Percentiles rank a stretch among this genome's conserved stretches.
Conservation (phyloP, 1,140 invertebrate species). For the Aricia agestis region DNA sequence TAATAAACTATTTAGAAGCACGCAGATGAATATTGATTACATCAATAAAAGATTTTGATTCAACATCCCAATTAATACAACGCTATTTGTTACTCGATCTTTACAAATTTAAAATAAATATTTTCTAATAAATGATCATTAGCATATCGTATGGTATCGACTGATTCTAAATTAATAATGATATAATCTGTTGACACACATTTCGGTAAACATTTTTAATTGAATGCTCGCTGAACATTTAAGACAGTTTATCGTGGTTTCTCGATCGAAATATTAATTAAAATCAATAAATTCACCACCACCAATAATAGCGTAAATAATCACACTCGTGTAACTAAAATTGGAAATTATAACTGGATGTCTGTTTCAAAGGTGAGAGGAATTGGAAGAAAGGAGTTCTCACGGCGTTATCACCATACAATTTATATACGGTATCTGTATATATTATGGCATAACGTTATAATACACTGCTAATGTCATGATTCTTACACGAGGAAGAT, state of each 20-base stretch:
- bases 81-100: neutral
- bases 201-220: neutral
- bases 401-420: neutral
- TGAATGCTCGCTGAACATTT: neutral
- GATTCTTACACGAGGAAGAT: neutral
- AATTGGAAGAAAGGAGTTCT: neutral
- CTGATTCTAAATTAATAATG: neutral
- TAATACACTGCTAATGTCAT: neutral
- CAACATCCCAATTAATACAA: neutral
- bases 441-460: neutral
- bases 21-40: neutral
- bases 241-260: neutral
- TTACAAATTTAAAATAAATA: neutral
- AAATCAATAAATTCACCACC: neutral
- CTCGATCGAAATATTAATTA: neutral
- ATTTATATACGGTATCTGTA: neutral
- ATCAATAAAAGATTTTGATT: neutral
- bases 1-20: neutral
- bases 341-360: neutral
- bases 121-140: conserved; percentile 1
- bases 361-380: neutral
- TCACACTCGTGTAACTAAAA: neutral
- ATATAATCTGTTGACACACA: neutral
- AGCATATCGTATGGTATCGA: neutral
- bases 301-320: neutral